Evolutionary conservation across 2,888 invertebrate genomes (phyloP).

Genomic region (Parascotia fuliginaria): DNA sequence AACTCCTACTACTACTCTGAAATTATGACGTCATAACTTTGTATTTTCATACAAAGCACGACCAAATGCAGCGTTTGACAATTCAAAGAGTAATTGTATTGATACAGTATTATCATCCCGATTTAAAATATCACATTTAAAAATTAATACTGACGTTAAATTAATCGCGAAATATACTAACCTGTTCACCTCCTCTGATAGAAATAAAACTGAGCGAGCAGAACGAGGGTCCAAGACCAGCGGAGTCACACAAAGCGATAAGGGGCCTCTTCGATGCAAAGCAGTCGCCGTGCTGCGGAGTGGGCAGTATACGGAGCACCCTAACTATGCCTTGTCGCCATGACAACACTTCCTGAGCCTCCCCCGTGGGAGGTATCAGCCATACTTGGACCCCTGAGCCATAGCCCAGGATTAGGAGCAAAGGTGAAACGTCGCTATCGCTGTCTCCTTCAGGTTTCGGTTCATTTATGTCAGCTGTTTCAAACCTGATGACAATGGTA

Average conservation of each 20-base stretch:
- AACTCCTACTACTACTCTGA: too few relatives aligned
- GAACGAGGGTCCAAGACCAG: slow-evolving; percentile 91
- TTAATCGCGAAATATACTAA: too few relatives aligned
- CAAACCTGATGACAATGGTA: slow-evolving; percentile 86
- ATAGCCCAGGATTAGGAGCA: slow-evolving; percentile 92
- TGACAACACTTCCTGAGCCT: slow-evolving; percentile 97
- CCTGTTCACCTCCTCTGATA: slow-evolving; percentile 92
- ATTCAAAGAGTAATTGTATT: too few relatives aligned
- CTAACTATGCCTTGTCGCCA: slow-evolving; percentile 96
- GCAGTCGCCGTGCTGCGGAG: slow-evolving; percentile 90
- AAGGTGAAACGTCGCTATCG: slow-evolving; percentile 90
- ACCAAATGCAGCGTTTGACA: too few relatives aligned
- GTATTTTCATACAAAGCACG: too few relatives aligned
- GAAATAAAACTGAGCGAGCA: slow-evolving; percentile 94
- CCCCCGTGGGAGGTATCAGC: slow-evolving; percentile 94
- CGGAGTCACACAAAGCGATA: slow-evolving; percentile 95
- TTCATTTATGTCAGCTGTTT: slow-evolving; percentile 94
- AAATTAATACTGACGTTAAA: too few relatives aligned
- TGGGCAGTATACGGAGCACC: slow-evolving; percentile 93
- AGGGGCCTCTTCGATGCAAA: slow-evolving; percentile 94
- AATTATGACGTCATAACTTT: too few relatives aligned
- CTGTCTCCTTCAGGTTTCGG: slow-evolving; percentile 89
- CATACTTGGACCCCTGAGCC: slow-evolving; percentile 89
- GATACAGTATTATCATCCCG: too few relatives aligned
- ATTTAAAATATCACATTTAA: too few relatives aligned